phyloP scores from a whole-genome alignment of 2,797 vertebrate genomes.

The Heliangelus exortis region DNA sequence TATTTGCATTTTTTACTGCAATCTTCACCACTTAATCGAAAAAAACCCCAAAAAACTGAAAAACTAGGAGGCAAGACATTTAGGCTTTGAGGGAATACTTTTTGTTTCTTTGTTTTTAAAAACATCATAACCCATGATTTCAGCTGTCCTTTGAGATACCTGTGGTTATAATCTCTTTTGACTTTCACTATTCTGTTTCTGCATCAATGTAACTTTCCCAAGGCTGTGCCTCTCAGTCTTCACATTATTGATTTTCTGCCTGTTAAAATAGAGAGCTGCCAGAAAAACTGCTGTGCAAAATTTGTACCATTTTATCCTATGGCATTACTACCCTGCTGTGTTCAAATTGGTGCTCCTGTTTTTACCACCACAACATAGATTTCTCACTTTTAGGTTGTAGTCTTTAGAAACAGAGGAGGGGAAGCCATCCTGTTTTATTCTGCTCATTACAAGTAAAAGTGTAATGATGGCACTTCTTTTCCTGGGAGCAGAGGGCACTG shows the following conservation, averaged over 20 bases:
- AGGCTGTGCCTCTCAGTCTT: constrained; percentile 17
- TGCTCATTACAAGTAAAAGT: not conserved
- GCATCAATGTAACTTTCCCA: constrained; percentile 31
- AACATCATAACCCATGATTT: constrained; percentile 16
- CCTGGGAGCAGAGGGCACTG: not conserved
- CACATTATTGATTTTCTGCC: constrained; percentile 40
- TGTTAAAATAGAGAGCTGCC: not conserved
- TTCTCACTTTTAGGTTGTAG: not conserved
- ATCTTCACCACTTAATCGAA: not conserved
- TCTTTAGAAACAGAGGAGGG: not conserved
- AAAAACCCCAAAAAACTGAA: not conserved
- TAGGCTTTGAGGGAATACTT: not conserved
- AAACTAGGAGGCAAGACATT: not conserved
- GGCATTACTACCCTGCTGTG: fast-evolving
- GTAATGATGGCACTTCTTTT: not conserved
- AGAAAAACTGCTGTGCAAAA: not conserved
- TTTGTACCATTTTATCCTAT: not conserved
- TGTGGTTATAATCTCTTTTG: constrained; percentile 17
- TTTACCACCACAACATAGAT: not conserved
- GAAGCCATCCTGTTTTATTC: not conserved
- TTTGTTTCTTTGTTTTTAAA: not conserved
- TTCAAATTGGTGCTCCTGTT: not conserved
- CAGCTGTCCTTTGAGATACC: constrained; percentile 21
- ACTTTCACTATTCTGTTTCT: constrained; percentile 28
- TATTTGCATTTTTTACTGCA: not conserved